Conservation (phyloP, 2,797 vertebrate genomes). For the Dryobates pubescens region DNA sequence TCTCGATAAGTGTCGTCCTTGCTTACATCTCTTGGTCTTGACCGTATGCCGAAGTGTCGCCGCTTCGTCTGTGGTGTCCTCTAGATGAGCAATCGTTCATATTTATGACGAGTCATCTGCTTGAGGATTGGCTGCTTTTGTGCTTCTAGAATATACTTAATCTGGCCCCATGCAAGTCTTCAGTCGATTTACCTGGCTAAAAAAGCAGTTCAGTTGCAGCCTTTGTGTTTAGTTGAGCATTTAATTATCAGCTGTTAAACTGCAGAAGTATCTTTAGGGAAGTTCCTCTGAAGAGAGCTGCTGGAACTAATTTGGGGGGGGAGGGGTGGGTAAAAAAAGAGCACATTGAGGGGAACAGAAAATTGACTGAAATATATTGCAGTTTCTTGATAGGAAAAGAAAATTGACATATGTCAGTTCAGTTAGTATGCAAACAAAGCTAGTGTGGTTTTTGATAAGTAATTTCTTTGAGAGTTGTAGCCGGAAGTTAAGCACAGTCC, state of each 20-base stretch:
- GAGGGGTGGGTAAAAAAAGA: neutral
- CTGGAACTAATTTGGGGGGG: neutral
- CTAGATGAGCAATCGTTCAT: neutral
- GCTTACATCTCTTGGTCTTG: neutral
- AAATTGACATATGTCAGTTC: neutral
- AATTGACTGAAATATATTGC: neutral
- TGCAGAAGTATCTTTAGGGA: neutral
- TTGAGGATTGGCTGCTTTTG: neutral
- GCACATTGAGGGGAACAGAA: fast-evolving
- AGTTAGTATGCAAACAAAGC: neutral
- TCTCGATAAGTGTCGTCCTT: neutral
- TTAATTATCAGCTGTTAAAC: neutral
- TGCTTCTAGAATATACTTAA: slow-evolving; percentile 38
- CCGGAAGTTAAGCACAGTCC: neutral
- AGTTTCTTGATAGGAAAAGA: neutral
- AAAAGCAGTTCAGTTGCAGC: neutral
- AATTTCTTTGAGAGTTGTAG: neutral
- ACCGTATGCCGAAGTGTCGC: fast-evolving
- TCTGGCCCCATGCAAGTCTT: neutral
- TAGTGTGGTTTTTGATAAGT: neutral
- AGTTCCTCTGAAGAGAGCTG: neutral
- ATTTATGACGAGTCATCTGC: neutral
- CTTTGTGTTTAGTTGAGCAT: neutral
- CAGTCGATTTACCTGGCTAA: neutral
- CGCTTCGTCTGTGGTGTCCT: neutral